These are phyloP conservation scores for Scleropages formosus DNA, from an alignment of 2,797 vertebrate genomes.

Conservation along the genomic window DNA sequence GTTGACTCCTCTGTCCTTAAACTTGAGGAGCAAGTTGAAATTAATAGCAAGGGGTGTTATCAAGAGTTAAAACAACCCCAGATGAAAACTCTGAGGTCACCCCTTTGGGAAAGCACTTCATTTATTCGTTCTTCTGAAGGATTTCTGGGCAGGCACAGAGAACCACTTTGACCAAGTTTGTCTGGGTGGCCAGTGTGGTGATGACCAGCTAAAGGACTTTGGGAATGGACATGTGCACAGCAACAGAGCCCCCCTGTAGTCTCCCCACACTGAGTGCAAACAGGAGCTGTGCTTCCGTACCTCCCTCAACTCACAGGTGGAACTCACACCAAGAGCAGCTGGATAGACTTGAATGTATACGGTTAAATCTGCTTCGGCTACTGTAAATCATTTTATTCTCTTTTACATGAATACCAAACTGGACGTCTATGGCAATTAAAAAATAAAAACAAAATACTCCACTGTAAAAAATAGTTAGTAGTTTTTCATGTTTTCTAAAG, in stretches of 20 bases:
- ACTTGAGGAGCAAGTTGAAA: constrained; percentile 35
- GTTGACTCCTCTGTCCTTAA: constrained; percentile 52
- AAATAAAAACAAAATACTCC: constrained; percentile 45
- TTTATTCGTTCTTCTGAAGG: constrained; percentile 49
- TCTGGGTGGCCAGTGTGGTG: constrained; percentile 50
- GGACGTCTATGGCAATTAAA: constrained; percentile 40
- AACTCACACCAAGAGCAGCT: constrained; percentile 32
- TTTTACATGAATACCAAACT: constrained; percentile 38
- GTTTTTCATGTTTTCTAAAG: constrained; percentile 56
- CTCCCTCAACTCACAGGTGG: constrained; percentile 25
- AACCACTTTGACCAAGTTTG: constrained; percentile 41
- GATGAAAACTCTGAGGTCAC: constrained; percentile 51
- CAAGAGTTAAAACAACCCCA: constrained; percentile 50
- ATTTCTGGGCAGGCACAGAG: constrained; percentile 50
- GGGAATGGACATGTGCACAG: constrained; percentile 40
- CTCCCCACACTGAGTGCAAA: constrained; percentile 60
- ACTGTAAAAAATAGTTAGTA: constrained; percentile 48
- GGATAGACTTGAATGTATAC: constrained; percentile 32
- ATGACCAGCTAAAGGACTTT: constrained; percentile 46
- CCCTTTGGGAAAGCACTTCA: constrained; percentile 48
- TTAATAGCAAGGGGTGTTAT: constrained; percentile 42
- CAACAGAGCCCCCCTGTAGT: constrained; percentile 42
- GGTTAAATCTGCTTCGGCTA: neutral
- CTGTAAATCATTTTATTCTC: constrained; percentile 20
- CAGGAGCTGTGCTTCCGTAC: constrained; percentile 61